Percentiles rank a stretch among this genome's conserved stretches.
phyloP scores from a whole-genome alignment of 2,888 invertebrate genomes.

The Drosophila buzzatii region DNA sequence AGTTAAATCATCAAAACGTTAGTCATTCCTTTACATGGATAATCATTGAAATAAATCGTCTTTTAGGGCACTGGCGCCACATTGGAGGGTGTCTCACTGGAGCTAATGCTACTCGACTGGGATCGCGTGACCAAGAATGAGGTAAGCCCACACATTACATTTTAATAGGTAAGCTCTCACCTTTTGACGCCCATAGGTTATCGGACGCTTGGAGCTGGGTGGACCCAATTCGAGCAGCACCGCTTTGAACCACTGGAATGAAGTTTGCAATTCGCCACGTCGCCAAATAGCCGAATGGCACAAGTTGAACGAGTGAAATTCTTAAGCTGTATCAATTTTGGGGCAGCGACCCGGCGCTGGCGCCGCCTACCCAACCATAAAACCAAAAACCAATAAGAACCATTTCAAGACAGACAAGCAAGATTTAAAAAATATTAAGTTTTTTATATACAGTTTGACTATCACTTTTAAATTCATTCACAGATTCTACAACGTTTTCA shows the following conservation, averaged over 20 bases:
- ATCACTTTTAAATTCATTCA: background rate
- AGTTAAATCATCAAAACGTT: background rate
- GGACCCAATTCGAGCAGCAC: constrained; percentile 92
- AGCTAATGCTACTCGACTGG: constrained; percentile 92
- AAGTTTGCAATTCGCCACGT: constrained; percentile 98
- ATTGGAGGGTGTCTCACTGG: constrained; percentile 85
- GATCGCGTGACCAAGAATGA: constrained; percentile 99
- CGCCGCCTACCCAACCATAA: constrained; percentile 38
- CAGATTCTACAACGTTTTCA: background rate
- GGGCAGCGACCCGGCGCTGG: constrained; percentile 60
- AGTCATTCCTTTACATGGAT: background rate
- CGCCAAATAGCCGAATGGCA: constrained; percentile 99
- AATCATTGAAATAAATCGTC: background rate
- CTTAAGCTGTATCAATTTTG: constrained; percentile 20
- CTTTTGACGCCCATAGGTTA: constrained; percentile 88
- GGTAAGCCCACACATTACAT: constrained; percentile 85
- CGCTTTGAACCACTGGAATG: constrained; percentile 97
- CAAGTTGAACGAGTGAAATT: constrained; percentile 94
- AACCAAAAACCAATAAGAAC: constrained; percentile 12
- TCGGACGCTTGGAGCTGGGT: constrained; percentile 97
- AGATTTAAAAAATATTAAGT: constrained; percentile 3
- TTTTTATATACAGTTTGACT: background rate
- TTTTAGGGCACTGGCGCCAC: constrained; percentile 84
- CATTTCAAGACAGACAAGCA: constrained; percentile 10
- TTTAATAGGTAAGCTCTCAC: background rate